phyloP scores from a whole-genome alignment of 2,797 vertebrate species.

The Buphagus erythrorhynchus region DNA sequence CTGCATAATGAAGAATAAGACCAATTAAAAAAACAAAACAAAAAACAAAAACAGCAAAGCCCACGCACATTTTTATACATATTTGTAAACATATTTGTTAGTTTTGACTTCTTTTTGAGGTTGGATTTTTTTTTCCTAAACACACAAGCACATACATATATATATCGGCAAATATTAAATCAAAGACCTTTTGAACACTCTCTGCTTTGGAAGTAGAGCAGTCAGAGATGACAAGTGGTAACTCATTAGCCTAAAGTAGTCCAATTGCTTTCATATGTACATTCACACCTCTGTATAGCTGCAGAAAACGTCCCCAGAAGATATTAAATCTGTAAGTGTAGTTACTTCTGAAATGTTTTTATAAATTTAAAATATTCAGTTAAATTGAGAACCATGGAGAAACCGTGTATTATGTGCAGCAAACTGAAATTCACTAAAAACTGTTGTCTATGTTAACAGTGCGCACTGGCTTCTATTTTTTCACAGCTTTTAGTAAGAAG shows the following conservation, averaged over 20 bases:
- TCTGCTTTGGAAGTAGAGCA: not conserved
- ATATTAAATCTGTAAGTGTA: not conserved
- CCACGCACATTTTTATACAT: not conserved
- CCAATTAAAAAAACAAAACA: not conserved
- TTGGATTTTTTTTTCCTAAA: not conserved
- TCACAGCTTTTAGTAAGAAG: not conserved
- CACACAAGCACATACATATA: not conserved
- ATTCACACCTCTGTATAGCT: not conserved
- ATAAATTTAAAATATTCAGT: not conserved
- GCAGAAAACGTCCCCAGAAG: not conserved
- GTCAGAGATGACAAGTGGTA: not conserved
- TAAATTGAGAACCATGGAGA: not conserved
- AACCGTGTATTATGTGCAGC: not conserved
- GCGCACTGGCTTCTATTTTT: not conserved
- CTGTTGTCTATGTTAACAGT: not conserved
- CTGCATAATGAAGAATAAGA: not conserved
- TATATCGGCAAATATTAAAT: not conserved
- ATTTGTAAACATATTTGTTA: not conserved
- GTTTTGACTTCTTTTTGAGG: not conserved
- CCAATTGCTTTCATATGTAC: fast-evolving
- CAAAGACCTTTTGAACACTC: not conserved
- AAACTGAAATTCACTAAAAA: not conserved
- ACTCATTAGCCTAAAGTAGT: not conserved
- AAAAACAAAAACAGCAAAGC: not conserved
- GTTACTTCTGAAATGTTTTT: not conserved